phyloP scores from a whole-genome alignment of 35 echinoderm and acorn worm species.

The Stichopus chloronotus region DNA sequence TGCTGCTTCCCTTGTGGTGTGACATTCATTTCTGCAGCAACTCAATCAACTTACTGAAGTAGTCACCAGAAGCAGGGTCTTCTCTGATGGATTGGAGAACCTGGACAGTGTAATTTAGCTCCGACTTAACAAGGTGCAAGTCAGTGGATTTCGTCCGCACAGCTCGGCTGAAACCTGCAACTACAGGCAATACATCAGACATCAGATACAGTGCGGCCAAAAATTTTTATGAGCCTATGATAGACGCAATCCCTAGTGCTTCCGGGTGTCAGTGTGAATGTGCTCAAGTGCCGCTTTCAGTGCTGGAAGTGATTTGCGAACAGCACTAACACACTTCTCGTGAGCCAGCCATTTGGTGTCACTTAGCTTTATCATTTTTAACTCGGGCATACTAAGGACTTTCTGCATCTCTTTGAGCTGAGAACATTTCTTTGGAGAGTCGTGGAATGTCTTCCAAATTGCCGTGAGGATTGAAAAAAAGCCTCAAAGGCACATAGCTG shows the following conservation, averaged over 20 bases:
- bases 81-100: background rate
- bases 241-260: background rate
- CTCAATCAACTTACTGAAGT: slow-evolving; percentile 15
- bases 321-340: slow-evolving; percentile 5
- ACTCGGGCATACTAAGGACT: slow-evolving; percentile 6
- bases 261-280: slow-evolving; percentile 20
- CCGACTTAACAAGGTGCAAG: slow-evolving; percentile 5
- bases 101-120: slow-evolving; percentile 2
- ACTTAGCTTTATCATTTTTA: slow-evolving; percentile 23
- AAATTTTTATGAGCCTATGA: slow-evolving; percentile 13
- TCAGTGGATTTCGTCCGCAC: background rate
- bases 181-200: slow-evolving; percentile 27
- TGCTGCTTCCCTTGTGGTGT: slow-evolving; percentile 6
- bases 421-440: slow-evolving; percentile 37
- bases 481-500: background rate
- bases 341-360: slow-evolving; percentile 19
- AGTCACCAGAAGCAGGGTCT: background rate
- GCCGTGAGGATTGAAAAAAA: slow-evolving; percentile 15
- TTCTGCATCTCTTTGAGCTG: slow-evolving; percentile 26
- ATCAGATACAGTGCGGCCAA: background rate
- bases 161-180: slow-evolving; percentile 25
- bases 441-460: slow-evolving; percentile 26
- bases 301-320: slow-evolving; percentile 1
- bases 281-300: background rate
- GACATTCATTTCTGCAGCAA: slow-evolving; percentile 26